Evolutionary conservation across 2,113 vertebrate species (phyloP).

Genomic region (Ptilorrhoa leucosticta): DNA sequence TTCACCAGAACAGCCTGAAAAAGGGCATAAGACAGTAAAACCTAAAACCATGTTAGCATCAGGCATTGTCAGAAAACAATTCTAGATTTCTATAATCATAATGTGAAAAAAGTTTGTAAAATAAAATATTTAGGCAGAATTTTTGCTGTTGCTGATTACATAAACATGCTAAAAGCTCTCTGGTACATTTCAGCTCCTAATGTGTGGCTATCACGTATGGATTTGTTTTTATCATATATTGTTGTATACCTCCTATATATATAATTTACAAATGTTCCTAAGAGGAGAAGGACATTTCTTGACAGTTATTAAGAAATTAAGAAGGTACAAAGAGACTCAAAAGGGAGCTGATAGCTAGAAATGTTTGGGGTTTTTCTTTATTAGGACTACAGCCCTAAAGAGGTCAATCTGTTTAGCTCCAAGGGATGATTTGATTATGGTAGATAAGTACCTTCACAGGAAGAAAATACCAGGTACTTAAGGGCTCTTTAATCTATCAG

Average conservation of each 20-base stretch:
- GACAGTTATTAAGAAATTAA: background rate
- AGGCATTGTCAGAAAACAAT: background rate
- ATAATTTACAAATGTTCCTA: background rate
- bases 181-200: background rate
- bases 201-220: background rate
- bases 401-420: conserved; percentile 58
- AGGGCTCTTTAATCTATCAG: conserved; percentile 17
- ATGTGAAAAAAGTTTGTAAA: background rate
- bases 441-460: conserved; percentile 31
- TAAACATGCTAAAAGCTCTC: background rate
- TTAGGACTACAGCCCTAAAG: background rate
- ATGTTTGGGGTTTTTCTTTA: background rate
- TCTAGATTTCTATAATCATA: background rate
- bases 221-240: background rate
- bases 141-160: background rate
- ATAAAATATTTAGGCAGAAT: background rate
- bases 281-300: background rate
- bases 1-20: conserved; percentile 77
- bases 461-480: conserved; percentile 43
- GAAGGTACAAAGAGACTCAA: background rate
- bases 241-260: background rate
- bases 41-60: background rate
- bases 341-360: background rate
- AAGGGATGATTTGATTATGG: conserved; percentile 44
- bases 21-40: background rate